These are phyloP conservation scores for Harpagus bidentatus DNA, from an alignment of 2,113 vertebrate species.

Conservation along the genomic window DNA sequence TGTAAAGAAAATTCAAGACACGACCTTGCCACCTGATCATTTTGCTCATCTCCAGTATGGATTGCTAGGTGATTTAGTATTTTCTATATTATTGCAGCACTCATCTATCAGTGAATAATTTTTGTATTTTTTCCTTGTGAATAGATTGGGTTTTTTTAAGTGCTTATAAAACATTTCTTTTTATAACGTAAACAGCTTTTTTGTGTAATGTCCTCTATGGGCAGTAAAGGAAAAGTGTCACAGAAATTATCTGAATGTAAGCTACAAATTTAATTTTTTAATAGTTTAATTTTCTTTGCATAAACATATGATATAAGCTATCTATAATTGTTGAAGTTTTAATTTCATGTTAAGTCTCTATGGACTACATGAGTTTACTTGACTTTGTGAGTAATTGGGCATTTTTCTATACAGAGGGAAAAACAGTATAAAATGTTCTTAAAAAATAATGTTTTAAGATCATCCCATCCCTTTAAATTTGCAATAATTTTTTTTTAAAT, in stretches of 20 bases:
- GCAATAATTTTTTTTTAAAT: background rate
- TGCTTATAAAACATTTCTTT: background rate
- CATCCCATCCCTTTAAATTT: background rate
- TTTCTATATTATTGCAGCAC: background rate
- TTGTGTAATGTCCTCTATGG: background rate
- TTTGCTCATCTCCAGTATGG: conserved; percentile 86
- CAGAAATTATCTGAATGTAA: background rate
- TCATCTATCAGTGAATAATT: background rate
- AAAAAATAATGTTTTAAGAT: background rate
- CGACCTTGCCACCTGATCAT: conserved; percentile 72
- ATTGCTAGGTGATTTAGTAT: conserved; percentile 81
- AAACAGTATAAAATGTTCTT: background rate
- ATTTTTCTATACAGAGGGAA: background rate
- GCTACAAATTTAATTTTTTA: background rate
- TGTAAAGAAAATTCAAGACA: conserved; percentile 81
- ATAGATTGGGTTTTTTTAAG: background rate
- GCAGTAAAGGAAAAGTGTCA: background rate
- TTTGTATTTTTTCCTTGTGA: background rate
- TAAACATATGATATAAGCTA: background rate
- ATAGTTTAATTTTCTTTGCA: background rate
- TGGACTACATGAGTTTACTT: background rate
- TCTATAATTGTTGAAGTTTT: background rate
- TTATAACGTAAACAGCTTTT: background rate
- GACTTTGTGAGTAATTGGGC: background rate
- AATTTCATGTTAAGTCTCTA: background rate